phyloP scores from a whole-genome alignment of 2,797 vertebrate genomes.

The Sciaenops ocellatus region DNA sequence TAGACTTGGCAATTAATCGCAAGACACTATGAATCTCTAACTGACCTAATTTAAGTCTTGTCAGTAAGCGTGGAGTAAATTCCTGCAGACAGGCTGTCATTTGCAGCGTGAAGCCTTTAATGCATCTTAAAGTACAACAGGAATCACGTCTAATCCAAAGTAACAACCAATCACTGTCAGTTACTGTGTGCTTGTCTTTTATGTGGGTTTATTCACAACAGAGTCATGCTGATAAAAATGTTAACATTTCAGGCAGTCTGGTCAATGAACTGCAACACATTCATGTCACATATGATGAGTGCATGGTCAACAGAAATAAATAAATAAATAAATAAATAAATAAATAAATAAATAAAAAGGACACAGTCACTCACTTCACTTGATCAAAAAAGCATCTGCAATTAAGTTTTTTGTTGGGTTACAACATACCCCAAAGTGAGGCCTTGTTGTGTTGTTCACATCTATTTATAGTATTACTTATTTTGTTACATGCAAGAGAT shows the following conservation, averaged over 20 bases:
- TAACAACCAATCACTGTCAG: conserved; percentile 5
- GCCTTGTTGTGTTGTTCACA: neutral
- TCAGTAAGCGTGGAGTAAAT: conserved; percentile 14
- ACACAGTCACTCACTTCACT: neutral
- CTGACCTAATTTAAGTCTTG: conserved; percentile 19
- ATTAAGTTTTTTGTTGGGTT: neutral
- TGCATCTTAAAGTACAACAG: conserved; percentile 8
- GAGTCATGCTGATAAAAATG: neutral
- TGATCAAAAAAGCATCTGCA: neutral
- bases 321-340: neutral
- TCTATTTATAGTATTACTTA: neutral
- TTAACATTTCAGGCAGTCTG: neutral
- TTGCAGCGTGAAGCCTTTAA: conserved; percentile 16
- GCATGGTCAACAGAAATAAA: too few species aligned
- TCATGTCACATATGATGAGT: neutral
- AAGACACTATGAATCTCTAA: conserved; percentile 13
- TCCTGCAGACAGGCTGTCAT: conserved; percentile 16
- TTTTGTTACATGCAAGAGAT: neutral
- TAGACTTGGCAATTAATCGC: conserved; percentile 1
- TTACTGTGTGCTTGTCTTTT: neutral
- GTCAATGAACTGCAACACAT: neutral
- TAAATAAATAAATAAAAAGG: neutral
- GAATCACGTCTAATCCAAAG: conserved; percentile 23
- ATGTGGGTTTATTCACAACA: neutral
- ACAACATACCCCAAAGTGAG: neutral